Evolutionary conservation across 2,797 vertebrate species (phyloP).

Genomic region (Choloepus didactylus): DNA sequence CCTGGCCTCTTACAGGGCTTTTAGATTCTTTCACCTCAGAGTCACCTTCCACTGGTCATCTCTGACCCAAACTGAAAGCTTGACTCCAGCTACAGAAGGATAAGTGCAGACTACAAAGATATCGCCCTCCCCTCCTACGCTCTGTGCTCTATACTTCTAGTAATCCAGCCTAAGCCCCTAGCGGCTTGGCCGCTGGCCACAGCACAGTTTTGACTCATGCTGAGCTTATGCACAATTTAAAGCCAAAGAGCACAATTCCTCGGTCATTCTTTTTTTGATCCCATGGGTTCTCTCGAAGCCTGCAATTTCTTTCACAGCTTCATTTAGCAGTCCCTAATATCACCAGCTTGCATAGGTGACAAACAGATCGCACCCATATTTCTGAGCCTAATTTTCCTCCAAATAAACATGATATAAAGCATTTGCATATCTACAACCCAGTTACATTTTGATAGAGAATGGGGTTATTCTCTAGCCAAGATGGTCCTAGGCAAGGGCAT

Average conservation of each 20-base stretch:
- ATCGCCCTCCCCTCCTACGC: not conserved
- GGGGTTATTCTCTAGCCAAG: not conserved
- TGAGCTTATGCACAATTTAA: not conserved
- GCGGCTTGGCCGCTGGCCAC: not conserved
- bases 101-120: not conserved
- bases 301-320: conserved; percentile 27
- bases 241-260: not conserved
- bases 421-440: conserved; percentile 73
- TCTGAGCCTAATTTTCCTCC: conserved; percentile 60
- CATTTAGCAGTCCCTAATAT: not conserved
- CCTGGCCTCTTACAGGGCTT: not conserved
- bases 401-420: conserved; percentile 62
- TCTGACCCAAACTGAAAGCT: not conserved
- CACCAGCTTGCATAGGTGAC: conserved; percentile 59
- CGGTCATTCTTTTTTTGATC: not conserved
- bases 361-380: conserved; percentile 59
- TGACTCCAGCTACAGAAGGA: not conserved
- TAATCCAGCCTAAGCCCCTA: not conserved
- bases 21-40: not conserved
- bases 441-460: conserved; percentile 70
- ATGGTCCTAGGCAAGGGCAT: not conserved
- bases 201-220: not conserved
- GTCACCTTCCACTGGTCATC: not conserved
- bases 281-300: not conserved
- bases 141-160: not conserved